phyloP scores from a whole-genome alignment of 2,888 invertebrate genomes.

The Dicycla oo region DNA sequence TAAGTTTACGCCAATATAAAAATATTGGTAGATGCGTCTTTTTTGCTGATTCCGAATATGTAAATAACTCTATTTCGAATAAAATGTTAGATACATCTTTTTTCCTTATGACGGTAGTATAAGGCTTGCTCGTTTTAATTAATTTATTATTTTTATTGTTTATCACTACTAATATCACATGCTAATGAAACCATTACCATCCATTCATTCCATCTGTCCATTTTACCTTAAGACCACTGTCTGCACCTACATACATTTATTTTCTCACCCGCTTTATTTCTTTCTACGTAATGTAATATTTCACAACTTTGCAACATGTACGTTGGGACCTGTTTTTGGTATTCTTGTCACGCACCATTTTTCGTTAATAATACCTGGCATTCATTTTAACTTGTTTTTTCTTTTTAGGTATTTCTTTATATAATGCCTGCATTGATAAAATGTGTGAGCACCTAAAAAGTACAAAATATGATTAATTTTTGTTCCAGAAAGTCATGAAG shows the following conservation, averaged over 20 bases:
- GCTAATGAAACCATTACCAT: neutral
- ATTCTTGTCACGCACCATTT: slow-evolving; percentile 5
- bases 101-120: no score
- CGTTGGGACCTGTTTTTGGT: neutral
- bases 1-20: no score
- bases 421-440: neutral
- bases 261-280: neutral
- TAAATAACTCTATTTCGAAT: no score
- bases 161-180: neutral
- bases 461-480: neutral
- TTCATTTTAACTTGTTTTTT: neutral
- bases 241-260: neutral
- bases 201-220: neutral
- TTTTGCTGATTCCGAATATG: no score
- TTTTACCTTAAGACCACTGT: neutral
- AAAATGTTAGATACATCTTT: no score
- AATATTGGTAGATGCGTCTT: no score
- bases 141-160: no score
- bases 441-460: neutral
- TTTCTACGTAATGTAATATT: neutral
- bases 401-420: neutral
- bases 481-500: slow-evolving; percentile 45
- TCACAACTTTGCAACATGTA: neutral
- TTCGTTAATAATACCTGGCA: neutral
- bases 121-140: no score